These are phyloP conservation scores for Notodonta ziczac DNA, from an alignment of 2,888 invertebrate species.

Conservation along the genomic window DNA sequence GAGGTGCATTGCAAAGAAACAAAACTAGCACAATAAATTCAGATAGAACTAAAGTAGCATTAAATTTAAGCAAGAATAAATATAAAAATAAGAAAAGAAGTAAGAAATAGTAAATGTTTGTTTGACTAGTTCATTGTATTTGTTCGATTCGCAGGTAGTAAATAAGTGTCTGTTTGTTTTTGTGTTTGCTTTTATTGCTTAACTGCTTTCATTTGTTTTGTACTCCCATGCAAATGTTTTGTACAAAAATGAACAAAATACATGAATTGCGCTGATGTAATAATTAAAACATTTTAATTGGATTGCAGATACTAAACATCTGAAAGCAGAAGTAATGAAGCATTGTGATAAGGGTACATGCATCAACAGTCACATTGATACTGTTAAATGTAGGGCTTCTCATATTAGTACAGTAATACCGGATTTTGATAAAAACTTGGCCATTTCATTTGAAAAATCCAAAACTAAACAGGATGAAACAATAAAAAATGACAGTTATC, in stretches of 20 bases:
- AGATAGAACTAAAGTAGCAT: background rate
- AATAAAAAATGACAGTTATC: background rate
- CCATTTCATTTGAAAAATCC: background rate
- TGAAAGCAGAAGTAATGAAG: constrained; percentile 40
- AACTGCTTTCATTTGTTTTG: constrained; percentile 57
- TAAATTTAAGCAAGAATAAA: background rate
- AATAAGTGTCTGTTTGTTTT: background rate
- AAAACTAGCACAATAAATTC: constrained; percentile 8
- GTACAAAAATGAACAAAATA: constrained; percentile 7
- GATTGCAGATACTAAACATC: constrained; percentile 61
- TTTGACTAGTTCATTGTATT: no score
- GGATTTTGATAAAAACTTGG: constrained; percentile 11
- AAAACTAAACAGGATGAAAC: background rate
- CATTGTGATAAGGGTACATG: constrained; percentile 34
- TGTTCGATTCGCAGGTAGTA: no score
- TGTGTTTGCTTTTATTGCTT: background rate
- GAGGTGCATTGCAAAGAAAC: constrained; percentile 2
- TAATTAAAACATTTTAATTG: constrained; percentile 21
- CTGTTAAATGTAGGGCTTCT: constrained; percentile 6
- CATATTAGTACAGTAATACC: constrained; percentile 15
- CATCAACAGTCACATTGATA: constrained; percentile 14
- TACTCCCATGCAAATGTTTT: constrained; percentile 65
- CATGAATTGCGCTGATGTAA: constrained; percentile 9
- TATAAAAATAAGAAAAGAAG: background rate
- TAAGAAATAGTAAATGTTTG: background rate